These are phyloP conservation scores for Emydura subglobosa DNA, from an alignment of 2,113 vertebrate species.

Conservation along the genomic window DNA sequence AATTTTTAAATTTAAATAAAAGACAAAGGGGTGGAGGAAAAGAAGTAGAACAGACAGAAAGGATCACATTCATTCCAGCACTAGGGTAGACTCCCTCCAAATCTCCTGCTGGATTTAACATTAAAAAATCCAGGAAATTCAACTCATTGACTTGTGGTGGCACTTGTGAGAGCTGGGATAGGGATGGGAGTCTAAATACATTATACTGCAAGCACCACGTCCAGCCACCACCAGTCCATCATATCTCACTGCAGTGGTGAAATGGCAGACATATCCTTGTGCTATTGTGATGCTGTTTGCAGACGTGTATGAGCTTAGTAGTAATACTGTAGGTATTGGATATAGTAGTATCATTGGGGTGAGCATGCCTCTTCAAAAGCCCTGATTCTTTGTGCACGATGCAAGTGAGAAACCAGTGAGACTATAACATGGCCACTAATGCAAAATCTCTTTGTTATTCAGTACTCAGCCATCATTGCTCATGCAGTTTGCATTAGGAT, in stretches of 20 bases:
- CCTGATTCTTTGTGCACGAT: not conserved
- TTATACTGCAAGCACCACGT: not conserved
- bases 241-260: not conserved
- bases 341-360: not conserved
- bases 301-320: not conserved
- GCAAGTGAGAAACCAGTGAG: not conserved
- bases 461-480: not conserved
- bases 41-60: not conserved
- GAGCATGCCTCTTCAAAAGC: not conserved
- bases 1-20: not conserved
- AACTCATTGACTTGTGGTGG: not conserved
- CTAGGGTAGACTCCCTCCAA: not conserved
- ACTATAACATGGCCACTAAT: not conserved
- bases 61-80: not conserved
- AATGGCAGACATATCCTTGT: not conserved
- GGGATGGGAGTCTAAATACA: not conserved
- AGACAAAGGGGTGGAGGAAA: not conserved
- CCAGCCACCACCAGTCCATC: not conserved
- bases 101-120: not conserved
- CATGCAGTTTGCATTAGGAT: not conserved
- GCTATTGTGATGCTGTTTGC: not conserved
- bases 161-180: not conserved
- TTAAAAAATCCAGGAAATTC: not conserved
- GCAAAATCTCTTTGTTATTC: not conserved
- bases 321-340: not conserved